Base-by-base conservation (phyloP, 2,113 vertebrate genomes). In the Trichechus manatus region DNA sequence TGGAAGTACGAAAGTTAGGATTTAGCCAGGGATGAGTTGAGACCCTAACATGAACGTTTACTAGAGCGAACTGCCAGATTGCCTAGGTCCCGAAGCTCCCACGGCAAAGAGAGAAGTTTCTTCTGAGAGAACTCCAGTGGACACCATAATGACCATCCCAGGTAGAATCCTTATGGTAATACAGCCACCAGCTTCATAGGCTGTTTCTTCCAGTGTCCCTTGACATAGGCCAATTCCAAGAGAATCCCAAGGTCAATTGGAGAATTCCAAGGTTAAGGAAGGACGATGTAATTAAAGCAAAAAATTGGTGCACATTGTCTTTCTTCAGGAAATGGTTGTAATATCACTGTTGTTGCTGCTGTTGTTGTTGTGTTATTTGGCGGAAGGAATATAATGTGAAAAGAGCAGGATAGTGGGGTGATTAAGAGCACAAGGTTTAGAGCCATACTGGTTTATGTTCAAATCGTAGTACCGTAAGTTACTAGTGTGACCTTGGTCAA, bases 301-400 rank as follows among this genome's bases (percentile, higher is more conserved):
- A 27, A 72, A 42, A 2, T 39, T 77, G 31, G 5, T 7, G 56
- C 36, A 29, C 1, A n/a, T 31, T 8, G 25, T 36, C 72, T 78
- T 42, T 42, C 61, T 27, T 81, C 14, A 29, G 50, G 33, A 68
- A 23, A 29, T 7, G 17, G 29, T n/a, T 56, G 10, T 13, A 2
- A 19, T 72, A 17, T 29, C 19, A 20, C 63, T 36, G 20, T 23
- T 44, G 36, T 33, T 56, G 47, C 6, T 42, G 17, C 10, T 14
- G 2, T 33, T 22, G 6, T 22, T 20, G 0, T 9, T 75, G 23
- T 19, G 10, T n/a, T n/a, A 8, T 42, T 22, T 0, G 20, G 7
- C 6, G 50, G 15, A 68, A 61, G 15, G 4, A 5, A 23, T 5
- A 22, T 0, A 1, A 23, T 5, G 36, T 5, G 31, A 33, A 39